Conservation (phyloP, 1,140 invertebrate genomes). For the Tetranychus urticae region DNA sequence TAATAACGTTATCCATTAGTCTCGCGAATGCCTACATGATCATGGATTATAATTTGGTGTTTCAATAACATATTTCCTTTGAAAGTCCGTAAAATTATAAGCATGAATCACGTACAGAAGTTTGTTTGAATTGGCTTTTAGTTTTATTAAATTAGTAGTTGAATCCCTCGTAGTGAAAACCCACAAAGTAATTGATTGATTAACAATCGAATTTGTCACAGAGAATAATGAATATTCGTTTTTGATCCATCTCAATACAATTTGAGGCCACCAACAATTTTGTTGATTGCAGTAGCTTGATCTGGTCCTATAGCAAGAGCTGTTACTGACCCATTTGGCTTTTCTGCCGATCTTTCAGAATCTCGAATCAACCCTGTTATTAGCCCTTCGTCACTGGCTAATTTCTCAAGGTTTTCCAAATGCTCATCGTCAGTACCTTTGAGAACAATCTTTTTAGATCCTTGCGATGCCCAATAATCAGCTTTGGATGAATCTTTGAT, state of each 20-base stretch:
- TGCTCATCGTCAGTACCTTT: constrained; percentile 30
- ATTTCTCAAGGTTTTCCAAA: constrained; percentile 31
- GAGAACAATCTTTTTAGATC: constrained; percentile 58
- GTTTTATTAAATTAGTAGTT: too few species aligned
- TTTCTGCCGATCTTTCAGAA: constrained; percentile 72
- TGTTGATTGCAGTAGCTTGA: not conserved
- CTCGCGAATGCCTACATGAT: too few species aligned
- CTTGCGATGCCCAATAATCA: constrained; percentile 43
- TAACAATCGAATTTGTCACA: too few species aligned
- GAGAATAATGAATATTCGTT: too few species aligned
- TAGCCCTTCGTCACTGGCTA: constrained; percentile 40
- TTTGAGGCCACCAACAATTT: not conserved
- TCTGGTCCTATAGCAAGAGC: constrained; percentile 63
- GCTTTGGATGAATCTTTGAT: constrained; percentile 34
- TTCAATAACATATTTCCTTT: too few species aligned
- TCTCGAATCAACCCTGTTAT: constrained; percentile 49
- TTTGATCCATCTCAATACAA: not conserved
- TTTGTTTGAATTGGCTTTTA: too few species aligned
- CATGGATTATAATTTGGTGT: too few species aligned
- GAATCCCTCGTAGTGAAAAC: too few species aligned
- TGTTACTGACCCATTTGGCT: constrained; percentile 46
- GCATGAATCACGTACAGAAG: too few species aligned
- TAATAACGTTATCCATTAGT: too few species aligned
- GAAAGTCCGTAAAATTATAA: too few species aligned
- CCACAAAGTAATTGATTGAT: too few species aligned